Evolutionary conservation across 2,888 invertebrate genomes (phyloP).

Genomic region (Deilephila elpenor): DNA sequence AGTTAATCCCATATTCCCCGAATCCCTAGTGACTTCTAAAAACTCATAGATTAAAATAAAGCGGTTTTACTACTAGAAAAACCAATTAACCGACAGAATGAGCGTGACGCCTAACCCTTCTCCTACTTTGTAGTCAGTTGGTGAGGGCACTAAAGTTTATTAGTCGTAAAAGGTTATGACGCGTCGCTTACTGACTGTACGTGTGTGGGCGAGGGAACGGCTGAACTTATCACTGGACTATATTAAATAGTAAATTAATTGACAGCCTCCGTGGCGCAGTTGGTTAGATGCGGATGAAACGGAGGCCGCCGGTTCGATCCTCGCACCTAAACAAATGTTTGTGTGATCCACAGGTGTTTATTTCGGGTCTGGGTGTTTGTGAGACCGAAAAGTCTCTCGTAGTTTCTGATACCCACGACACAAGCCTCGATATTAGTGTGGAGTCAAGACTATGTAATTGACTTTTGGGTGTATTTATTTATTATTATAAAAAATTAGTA

Average conservation of each 20-base stretch:
- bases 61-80: slow-evolving; percentile 25
- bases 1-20: not conserved
- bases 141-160: slow-evolving; percentile 41
- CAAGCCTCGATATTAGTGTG: too few species aligned
- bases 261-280: too few species aligned
- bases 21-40: not conserved
- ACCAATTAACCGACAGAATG: slow-evolving; percentile 27
- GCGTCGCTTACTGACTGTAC: slow-evolving; percentile 24
- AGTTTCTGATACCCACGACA: too few species aligned
- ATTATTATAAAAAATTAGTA: too few species aligned
- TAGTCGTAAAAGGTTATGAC: slow-evolving; percentile 38
- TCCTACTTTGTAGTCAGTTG: slow-evolving; percentile 41
- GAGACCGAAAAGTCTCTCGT: too few species aligned
- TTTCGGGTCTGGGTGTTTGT: too few species aligned
- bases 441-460: too few species aligned
- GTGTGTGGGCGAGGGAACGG: slow-evolving; percentile 29
- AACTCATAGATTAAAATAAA: slow-evolving; percentile 25
- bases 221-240: slow-evolving; percentile 19
- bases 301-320: too few species aligned
- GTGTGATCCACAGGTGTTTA: too few species aligned
- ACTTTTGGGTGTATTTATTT: too few species aligned
- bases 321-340: too few species aligned
- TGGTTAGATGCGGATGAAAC: too few species aligned
- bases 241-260: slow-evolving; percentile 5
- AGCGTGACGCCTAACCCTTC: slow-evolving; percentile 31